Evolutionary conservation across 2,888 invertebrate genomes (phyloP).

Genomic region (Erebia aethiops): DNA sequence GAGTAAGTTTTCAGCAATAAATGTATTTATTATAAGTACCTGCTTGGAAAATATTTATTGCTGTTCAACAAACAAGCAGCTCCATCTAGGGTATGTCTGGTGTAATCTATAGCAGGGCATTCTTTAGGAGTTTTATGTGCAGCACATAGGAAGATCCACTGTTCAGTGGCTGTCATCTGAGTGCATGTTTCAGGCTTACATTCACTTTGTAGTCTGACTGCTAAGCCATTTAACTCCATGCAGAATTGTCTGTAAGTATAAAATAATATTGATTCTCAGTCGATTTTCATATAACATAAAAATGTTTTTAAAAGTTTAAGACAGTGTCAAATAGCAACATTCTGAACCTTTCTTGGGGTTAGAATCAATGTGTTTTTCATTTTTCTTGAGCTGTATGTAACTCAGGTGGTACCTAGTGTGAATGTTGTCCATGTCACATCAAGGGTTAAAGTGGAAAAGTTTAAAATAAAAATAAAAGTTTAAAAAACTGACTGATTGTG

Average conservation of each 20-base stretch:
- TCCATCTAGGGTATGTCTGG: constrained; percentile 98
- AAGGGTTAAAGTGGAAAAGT: too few species aligned
- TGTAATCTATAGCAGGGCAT: constrained; percentile 99
- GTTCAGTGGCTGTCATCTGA: constrained; percentile 99
- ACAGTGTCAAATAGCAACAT: too few species aligned
- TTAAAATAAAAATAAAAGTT: too few species aligned
- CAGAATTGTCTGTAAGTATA: constrained; percentile 93
- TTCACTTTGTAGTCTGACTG: constrained; percentile 97
- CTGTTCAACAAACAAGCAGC: constrained; percentile 99
- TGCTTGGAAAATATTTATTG: constrained; percentile 99
- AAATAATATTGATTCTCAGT: neutral
- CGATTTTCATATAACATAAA: constrained; percentile 49
- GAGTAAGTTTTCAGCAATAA: too few species aligned
- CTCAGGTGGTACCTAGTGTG: too few species aligned
- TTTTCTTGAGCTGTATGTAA: too few species aligned
- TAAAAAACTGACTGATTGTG: too few species aligned
- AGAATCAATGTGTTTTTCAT: too few species aligned
- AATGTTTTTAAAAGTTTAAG: too few species aligned
- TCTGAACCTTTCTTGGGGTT: too few species aligned
- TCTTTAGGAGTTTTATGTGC: constrained; percentile 99
- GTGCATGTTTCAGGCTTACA: constrained; percentile 98
- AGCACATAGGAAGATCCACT: constrained; percentile 99
- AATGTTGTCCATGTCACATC: too few species aligned
- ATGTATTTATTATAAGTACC: constrained; percentile 77
- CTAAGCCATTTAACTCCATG: constrained; percentile 99